A percentile compares a stretch with the other conserved stretches of the same genome.
Evolutionary conservation across 1,140 invertebrate genomes (phyloP).

Genomic region (Nixonia krombeini): DNA sequence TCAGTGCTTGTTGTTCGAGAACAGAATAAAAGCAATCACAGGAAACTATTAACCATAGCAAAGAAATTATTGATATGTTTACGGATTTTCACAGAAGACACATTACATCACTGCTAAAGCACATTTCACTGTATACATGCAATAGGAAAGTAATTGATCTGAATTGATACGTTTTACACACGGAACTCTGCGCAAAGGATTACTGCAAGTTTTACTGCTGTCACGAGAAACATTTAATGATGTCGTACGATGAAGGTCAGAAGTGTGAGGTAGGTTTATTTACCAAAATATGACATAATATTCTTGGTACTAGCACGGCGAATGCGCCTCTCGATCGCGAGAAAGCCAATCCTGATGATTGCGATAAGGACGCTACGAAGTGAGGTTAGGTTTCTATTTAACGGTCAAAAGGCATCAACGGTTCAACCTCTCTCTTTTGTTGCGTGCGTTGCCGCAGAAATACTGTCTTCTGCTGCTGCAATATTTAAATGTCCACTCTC

Average conservation of each 20-base stretch:
- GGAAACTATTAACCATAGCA: not conserved
- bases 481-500: no score
- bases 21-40: not conserved
- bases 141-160: not conserved
- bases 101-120: constrained; percentile 5
- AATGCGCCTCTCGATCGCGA: no score
- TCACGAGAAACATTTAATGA: no score
- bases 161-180: not conserved
- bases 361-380: constrained; percentile 54
- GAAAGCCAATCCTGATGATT: constrained; percentile 25
- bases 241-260: no score
- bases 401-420: constrained; percentile 52
- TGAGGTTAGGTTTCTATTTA: constrained; percentile 53
- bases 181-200: constrained; percentile 12
- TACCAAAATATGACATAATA: no score
- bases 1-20: not conserved
- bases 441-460: constrained; percentile 14
- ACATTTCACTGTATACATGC: not conserved
- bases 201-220: no score
- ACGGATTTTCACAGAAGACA: not conserved
- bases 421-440: no score
- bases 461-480: constrained; percentile 1
- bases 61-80: not conserved
- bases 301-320: no score
- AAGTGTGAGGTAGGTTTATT: no score